phyloP scores from a whole-genome alignment of 2,113 vertebrate genomes.

The Oxyura jamaicensis region DNA sequence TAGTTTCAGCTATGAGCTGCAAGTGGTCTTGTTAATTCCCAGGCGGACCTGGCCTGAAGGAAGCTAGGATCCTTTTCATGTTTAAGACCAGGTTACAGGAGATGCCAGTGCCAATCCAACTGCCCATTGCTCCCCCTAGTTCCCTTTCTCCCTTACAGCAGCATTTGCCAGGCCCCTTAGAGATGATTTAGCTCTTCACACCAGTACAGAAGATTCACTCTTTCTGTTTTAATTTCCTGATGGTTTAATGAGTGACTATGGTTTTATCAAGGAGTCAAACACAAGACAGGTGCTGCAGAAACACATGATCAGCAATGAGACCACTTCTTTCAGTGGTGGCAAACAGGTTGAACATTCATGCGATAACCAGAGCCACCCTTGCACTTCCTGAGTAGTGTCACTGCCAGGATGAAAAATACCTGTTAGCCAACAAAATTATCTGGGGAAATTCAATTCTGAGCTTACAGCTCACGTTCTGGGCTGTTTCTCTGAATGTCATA shows the following conservation, averaged over 20 bases:
- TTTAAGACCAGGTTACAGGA: neutral
- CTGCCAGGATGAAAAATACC: neutral
- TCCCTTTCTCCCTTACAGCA: neutral
- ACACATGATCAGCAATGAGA: neutral
- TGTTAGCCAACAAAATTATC: neutral
- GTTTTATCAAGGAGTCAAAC: neutral
- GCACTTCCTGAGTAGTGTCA: neutral
- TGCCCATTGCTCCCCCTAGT: accelerated
- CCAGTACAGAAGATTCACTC: neutral
- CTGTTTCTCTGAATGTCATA: neutral
- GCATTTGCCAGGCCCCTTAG: neutral
- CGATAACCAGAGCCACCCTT: neutral
- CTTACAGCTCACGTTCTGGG: neutral
- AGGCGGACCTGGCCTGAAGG: neutral
- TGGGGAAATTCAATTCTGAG: neutral
- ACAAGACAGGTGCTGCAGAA: neutral
- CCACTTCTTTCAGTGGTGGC: neutral
- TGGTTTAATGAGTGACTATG: neutral
- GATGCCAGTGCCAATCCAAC: neutral
- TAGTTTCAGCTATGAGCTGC: neutral
- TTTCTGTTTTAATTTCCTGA: neutral
- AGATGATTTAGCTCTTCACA: neutral
- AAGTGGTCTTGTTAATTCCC: neutral
- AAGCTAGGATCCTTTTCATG: neutral
- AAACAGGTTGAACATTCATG: neutral